Percentiles rank a stretch among this genome's conserved stretches.
These are phyloP conservation scores for Stictocephala bisonia DNA, from an alignment of 2,888 invertebrate species.

Conservation along the genomic window DNA sequence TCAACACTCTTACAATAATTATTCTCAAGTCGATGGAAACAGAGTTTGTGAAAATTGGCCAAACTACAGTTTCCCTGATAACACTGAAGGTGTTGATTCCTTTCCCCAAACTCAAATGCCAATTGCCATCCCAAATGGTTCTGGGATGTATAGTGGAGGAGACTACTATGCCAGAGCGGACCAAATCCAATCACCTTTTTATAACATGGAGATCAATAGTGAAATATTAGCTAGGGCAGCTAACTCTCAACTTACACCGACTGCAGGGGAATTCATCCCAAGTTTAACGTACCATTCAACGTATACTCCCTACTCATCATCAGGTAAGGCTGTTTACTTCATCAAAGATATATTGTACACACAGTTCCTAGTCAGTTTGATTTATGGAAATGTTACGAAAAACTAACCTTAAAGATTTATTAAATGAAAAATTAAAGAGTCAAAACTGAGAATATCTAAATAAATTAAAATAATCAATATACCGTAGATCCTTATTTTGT, in stretches of 20 bases:
- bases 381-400: too few species aligned
- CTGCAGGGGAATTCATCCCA: slow-evolving; percentile 48
- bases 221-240: slow-evolving; percentile 47
- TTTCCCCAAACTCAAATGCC: slow-evolving; percentile 1
- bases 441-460: too few species aligned
- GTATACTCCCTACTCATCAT: neutral
- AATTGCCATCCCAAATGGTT: neutral
- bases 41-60: slow-evolving; percentile 12
- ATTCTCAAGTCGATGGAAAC: slow-evolving; percentile 1
- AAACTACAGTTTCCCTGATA: slow-evolving; percentile 29
- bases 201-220: slow-evolving; percentile 33
- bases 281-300: slow-evolving; percentile 19
- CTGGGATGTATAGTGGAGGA: neutral
- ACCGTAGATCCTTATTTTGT: too few species aligned
- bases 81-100: slow-evolving; percentile 12
- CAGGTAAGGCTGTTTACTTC: too few species aligned
- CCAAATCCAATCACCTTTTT: neutral
- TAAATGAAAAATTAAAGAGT: too few species aligned
- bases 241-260: slow-evolving; percentile 44
- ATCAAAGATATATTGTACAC: too few species aligned
- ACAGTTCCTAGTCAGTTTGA: too few species aligned
- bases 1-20: slow-evolving; percentile 6
- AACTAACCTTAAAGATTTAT: too few species aligned
- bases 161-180: neutral
- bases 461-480: too few species aligned